A percentile compares a stretch with the other conserved stretches of the same genome.
phyloP scores from a whole-genome alignment of 2,113 vertebrate species.

The Salminus brasiliensis region DNA sequence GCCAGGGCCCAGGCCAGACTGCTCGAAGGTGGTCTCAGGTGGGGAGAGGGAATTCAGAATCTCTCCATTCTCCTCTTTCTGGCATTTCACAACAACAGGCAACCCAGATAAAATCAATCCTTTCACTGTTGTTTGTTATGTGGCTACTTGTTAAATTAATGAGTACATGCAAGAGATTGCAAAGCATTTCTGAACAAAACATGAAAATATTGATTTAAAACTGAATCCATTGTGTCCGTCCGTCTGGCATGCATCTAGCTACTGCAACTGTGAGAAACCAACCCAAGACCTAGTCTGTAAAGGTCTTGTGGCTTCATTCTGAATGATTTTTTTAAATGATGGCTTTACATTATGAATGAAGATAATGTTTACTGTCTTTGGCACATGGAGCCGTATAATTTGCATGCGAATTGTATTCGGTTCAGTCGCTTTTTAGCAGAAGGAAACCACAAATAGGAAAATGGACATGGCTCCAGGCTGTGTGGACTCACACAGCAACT shows the following conservation, averaged over 20 bases:
- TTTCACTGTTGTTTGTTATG: background rate
- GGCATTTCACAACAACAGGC: conserved; percentile 61
- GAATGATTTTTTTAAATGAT: background rate
- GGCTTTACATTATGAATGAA: background rate
- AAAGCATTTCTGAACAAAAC: background rate
- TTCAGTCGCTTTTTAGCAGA: background rate
- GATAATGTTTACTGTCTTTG: background rate
- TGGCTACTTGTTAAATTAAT: background rate
- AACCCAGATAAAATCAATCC: background rate
- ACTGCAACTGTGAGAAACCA: background rate
- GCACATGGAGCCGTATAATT: background rate
- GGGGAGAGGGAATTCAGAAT: conserved; percentile 87
- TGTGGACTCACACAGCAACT: conserved; percentile 36
- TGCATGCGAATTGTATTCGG: background rate
- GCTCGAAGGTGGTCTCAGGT: conserved; percentile 88
- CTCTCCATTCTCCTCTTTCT: conserved; percentile 94
- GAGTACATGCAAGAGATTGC: background rate
- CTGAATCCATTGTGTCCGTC: background rate
- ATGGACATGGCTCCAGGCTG: background rate
- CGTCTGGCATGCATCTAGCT: background rate
- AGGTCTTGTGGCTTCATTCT: background rate
- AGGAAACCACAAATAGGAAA: conserved; percentile 7
- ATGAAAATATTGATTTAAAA: background rate
- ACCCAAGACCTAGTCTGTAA: background rate
- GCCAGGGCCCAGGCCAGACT: conserved; percentile 92